phyloP scores from a whole-genome alignment of 2,888 invertebrate species.

The Mechanitis messenoides region DNA sequence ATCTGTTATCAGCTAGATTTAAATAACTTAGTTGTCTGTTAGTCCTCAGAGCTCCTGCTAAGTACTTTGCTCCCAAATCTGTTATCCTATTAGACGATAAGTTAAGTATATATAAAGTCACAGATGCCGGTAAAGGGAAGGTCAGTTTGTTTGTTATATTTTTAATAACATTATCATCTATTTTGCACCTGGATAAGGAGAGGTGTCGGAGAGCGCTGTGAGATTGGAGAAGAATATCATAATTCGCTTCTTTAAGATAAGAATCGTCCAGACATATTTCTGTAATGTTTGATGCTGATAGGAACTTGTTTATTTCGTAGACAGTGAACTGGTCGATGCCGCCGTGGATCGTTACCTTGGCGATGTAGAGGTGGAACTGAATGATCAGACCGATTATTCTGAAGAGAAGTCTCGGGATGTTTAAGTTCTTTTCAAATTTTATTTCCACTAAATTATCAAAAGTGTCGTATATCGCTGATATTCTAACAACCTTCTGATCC shows the following conservation, averaged over 20 bases:
- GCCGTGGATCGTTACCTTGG: conserved; percentile 38
- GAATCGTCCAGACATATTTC: conserved; percentile 48
- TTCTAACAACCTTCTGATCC: conserved; percentile 23
- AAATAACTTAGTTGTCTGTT: conserved; percentile 49
- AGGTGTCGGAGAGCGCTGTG: conserved; percentile 37
- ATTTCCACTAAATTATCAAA: conserved; percentile 40
- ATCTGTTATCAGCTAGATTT: conserved; percentile 48
- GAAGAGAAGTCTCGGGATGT: conserved; percentile 41
- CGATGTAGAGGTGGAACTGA: conserved; percentile 38
- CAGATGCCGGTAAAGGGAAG: conserved; percentile 40
- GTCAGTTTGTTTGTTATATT: conserved; percentile 38
- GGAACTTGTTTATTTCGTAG: conserved; percentile 44
- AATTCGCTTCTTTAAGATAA: conserved; percentile 41
- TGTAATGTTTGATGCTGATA: conserved; percentile 43
- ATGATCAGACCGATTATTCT: conserved; percentile 43
- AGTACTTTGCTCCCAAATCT: conserved; percentile 41
- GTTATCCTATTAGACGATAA: conserved; percentile 52
- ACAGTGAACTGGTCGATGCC: conserved; percentile 38
- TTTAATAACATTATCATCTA: conserved; percentile 42
- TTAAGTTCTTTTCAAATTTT: conserved; percentile 39
- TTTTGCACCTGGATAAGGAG: conserved; percentile 47
- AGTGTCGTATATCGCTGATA: conserved; percentile 39
- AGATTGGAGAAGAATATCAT: conserved; percentile 40
- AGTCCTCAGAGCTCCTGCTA: conserved; percentile 42
- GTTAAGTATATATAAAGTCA: conserved; percentile 43